Evolutionary conservation across 2,888 invertebrate genomes (phyloP), one percentile per base, ranked within the genome.

Genomic region (Watsonalla cultraria): DNA sequence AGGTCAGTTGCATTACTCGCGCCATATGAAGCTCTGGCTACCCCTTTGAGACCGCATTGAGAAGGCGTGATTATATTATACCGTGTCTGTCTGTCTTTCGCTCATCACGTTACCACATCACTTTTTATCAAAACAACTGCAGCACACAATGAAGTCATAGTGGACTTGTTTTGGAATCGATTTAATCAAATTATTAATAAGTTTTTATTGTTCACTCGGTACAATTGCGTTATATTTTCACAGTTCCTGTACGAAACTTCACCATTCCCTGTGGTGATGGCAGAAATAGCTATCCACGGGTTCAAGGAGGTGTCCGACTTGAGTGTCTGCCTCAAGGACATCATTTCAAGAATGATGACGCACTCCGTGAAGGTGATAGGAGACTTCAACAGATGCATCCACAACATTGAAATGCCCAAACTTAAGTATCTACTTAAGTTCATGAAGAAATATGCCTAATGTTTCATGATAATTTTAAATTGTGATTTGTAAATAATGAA

Each of bases 181-280:
- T 24, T 24, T 24, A 4, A 24, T 24, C 1, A 24, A 24, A 4
- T 24, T 24, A 24, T 24, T 24, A n/a, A n/a, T n/a, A n/a, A n/a
- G n/a, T n/a, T n/a, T n/a, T n/a, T n/a, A n/a, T n/a, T n/a, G n/a
- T 24, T 24, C 24, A 2, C 24, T 24, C 24, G 4, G 4, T 24
- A 24, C 1, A 24, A 24, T 24, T 24, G 4, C 1, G 4, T 24
- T 24, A 24, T 24, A 2, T 11, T 6, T 15, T 85, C 84, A 45
- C 83, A 90, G 90, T 90, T 90, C 64, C 75, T 90, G 5, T 90
- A 90, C 64, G 90, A 90, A 70, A 90, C 90, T 0, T 90, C 90
- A 5, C 90, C 90, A 0, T 90, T 90, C 55, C 89, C 90, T 0
- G 90, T 90, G 5, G 90, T 90, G 0, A 90, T 90, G 90, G 82